Evolutionary conservation across 92 coral and sea anemone genomes (phyloP).

Genomic region (Isaurus tuberculatus): DNA sequence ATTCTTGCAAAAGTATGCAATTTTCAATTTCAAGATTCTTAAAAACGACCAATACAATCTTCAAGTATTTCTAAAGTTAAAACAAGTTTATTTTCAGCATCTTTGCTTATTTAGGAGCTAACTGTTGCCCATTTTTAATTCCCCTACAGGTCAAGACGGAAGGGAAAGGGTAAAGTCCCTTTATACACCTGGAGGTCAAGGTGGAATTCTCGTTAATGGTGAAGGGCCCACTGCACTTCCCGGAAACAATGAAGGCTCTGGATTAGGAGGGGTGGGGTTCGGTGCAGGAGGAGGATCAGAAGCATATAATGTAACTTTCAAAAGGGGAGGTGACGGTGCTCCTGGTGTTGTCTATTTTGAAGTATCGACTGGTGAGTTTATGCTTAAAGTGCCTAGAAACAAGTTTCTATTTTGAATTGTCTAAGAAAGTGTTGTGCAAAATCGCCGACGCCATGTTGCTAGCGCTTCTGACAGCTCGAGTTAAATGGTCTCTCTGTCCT

Average conservation of each 20-base stretch:
- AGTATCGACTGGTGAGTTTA: neutral
- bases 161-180: too few relatives aligned
- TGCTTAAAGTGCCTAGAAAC: neutral
- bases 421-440: too few relatives aligned
- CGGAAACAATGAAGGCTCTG: neutral
- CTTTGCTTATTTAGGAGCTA: neutral
- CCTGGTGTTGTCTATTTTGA: conserved; percentile 40
- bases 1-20: too few relatives aligned
- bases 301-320: neutral
- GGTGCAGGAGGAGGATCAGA: conserved; percentile 38
- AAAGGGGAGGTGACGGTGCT: conserved; percentile 17
- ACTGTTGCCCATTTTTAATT: neutral
- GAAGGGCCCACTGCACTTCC: conserved; percentile 16
- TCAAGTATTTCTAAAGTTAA: too few relatives aligned
- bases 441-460: too few relatives aligned
- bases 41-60: too few relatives aligned
- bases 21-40: too few relatives aligned
- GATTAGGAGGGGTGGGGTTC: conserved; percentile 17
- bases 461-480: too few relatives aligned
- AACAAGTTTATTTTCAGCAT: too few relatives aligned
- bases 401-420: neutral
- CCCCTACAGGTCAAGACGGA: conserved; percentile 1
- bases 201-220: conserved; percentile 29
- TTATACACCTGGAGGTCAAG: conserved; percentile 19
- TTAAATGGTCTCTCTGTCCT: too few relatives aligned